Conservation (phyloP, 2,888 invertebrate species). For the Eupithecia subumbrata region DNA sequence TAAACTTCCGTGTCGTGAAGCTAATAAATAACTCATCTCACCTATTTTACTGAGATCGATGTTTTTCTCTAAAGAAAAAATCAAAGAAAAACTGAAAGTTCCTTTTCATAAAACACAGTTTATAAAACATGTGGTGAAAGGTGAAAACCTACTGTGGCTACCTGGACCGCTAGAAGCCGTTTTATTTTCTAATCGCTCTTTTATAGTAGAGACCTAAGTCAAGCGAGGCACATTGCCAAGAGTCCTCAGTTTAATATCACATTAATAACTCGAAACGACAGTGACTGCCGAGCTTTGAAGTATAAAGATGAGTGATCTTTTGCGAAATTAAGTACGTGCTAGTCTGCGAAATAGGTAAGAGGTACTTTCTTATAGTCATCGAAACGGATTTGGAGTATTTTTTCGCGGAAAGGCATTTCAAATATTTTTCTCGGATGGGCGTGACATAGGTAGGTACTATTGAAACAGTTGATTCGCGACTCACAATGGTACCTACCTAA, state of each 20-base stretch:
- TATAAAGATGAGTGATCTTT: constrained; percentile 32
- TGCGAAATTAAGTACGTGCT: constrained; percentile 32
- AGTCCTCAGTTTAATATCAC: constrained; percentile 45
- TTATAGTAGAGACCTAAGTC: constrained; percentile 42
- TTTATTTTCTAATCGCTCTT: constrained; percentile 42
- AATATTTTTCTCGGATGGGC: no score
- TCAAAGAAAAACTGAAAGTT: no score
- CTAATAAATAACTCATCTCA: no score
- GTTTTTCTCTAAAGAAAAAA: constrained; percentile 5
- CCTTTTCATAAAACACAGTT: neutral
- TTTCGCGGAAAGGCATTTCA: no score
- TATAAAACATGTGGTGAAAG: constrained; percentile 12
- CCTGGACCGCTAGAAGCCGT: constrained; percentile 27
- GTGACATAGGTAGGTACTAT: no score
- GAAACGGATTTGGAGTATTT: no score
- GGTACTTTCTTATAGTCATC: neutral
- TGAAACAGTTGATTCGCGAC: no score
- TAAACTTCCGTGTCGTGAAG: neutral
- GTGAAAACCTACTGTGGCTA: constrained; percentile 17
- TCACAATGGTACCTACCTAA: no score
- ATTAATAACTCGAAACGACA: constrained; percentile 46
- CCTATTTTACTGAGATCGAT: no score
- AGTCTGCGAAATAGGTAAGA: constrained; percentile 9
- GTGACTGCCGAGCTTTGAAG: constrained; percentile 35
- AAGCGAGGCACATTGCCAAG: constrained; percentile 47